Conservation (phyloP, 2,113 vertebrate genomes). For the Canis aureus region DNA sequence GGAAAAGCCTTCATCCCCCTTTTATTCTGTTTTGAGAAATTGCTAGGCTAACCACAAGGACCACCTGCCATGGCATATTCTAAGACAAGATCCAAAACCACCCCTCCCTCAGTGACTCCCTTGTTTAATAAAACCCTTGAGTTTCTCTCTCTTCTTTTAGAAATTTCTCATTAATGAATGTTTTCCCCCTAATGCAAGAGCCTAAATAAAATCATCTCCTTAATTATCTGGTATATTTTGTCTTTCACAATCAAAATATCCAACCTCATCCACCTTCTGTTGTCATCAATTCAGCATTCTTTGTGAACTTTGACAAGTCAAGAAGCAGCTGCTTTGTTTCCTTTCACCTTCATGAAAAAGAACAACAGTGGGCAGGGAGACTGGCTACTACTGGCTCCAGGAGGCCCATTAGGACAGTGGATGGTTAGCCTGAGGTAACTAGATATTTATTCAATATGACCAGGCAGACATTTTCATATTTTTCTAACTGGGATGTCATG, state of each 20-base stretch:
- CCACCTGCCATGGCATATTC: background rate
- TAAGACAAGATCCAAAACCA: no score
- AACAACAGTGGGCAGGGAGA: background rate
- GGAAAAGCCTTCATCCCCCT: background rate
- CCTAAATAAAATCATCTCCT: background rate
- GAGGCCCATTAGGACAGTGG: background rate
- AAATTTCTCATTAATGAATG: background rate
- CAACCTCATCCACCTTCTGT: background rate
- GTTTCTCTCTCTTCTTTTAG: background rate
- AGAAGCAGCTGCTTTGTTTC: background rate
- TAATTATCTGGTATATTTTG: background rate
- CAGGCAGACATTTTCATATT: background rate
- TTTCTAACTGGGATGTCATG: background rate
- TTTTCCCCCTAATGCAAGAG: background rate
- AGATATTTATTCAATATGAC: background rate
- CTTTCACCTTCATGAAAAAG: background rate
- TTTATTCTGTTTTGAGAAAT: constrained; percentile 3
- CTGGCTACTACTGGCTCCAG: background rate
- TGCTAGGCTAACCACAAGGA: background rate
- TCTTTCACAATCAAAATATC: constrained; percentile 39
- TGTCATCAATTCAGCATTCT: constrained; percentile 13
- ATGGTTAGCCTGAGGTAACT: background rate
- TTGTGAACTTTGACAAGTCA: background rate
- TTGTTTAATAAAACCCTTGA: background rate
- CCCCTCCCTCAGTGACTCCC: background rate